Percentiles rank a stretch among this genome's conserved stretches.
Conservation (phyloP, 2,113 vertebrate genomes). For the Haemorhous mexicanus region DNA sequence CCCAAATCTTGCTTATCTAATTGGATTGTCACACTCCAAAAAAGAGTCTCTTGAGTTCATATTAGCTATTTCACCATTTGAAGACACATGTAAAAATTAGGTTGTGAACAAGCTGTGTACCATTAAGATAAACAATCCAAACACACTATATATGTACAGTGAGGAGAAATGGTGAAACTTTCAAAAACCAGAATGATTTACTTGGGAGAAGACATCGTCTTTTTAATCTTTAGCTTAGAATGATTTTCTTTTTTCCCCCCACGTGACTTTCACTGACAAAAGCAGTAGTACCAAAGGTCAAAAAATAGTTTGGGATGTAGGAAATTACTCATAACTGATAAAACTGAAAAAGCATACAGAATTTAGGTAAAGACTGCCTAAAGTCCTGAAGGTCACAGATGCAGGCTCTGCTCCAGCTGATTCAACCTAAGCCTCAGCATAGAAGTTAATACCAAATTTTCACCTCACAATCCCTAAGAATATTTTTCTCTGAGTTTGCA, state of each 20-base stretch:
- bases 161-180: not conserved
- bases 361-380: not conserved
- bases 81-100: not conserved
- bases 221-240: conserved; percentile 30
- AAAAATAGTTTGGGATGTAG: not conserved
- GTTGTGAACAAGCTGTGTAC: not conserved
- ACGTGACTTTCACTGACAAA: not conserved
- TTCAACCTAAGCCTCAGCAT: not conserved
- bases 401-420: not conserved
- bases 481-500: not conserved
- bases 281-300: not conserved
- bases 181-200: conserved; percentile 19
- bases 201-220: not conserved
- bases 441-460: not conserved
- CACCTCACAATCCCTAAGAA: not conserved
- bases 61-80: not conserved
- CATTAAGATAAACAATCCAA: not conserved
- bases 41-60: not conserved
- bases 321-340: not conserved
- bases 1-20: not conserved
- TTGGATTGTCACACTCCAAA: not conserved
- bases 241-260: not conserved
- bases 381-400: not conserved
- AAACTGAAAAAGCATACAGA: not conserved
- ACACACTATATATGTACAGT: not conserved